These are phyloP conservation scores for Patella depressa DNA, from an alignment of 2,888 invertebrate species.

Conservation along the genomic window DNA sequence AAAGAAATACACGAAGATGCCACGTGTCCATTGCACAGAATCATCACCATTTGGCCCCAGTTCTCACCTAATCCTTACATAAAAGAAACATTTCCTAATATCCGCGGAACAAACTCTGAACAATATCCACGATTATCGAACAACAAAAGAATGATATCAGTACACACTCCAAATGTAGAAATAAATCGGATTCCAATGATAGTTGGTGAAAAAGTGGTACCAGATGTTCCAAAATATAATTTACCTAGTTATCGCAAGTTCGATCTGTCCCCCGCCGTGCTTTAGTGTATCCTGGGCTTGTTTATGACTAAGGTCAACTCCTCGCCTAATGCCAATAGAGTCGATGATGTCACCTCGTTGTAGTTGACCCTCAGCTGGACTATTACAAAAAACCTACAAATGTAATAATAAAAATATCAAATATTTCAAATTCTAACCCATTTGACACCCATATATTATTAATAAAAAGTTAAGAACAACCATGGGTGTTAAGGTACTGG, in stretches of 20 bases:
- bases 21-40: too few relatives aligned
- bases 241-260: slow-evolving; percentile 64
- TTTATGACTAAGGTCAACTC: slow-evolving; percentile 88
- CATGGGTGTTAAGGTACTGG: not conserved
- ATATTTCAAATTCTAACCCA: not conserved
- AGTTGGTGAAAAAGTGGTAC: too few relatives aligned
- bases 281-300: slow-evolving; percentile 83
- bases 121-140: too few relatives aligned
- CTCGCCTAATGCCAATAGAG: slow-evolving; percentile 91
- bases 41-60: too few relatives aligned
- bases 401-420: not conserved
- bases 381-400: slow-evolving; percentile 86
- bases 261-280: slow-evolving; percentile 66
- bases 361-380: slow-evolving; percentile 87
- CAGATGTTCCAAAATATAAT: not conserved
- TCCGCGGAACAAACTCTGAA: too few relatives aligned
- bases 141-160: too few relatives aligned
- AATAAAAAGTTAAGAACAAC: not conserved
- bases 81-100: too few relatives aligned
- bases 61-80: too few relatives aligned
- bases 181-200: too few relatives aligned
- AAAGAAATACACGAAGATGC: too few relatives aligned
- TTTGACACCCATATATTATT: not conserved
- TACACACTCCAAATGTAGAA: too few relatives aligned
- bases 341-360: slow-evolving; percentile 91